Conservation (phyloP, 35 echinoderm and acorn worm genomes). For the Apostichopus japonicus region DNA sequence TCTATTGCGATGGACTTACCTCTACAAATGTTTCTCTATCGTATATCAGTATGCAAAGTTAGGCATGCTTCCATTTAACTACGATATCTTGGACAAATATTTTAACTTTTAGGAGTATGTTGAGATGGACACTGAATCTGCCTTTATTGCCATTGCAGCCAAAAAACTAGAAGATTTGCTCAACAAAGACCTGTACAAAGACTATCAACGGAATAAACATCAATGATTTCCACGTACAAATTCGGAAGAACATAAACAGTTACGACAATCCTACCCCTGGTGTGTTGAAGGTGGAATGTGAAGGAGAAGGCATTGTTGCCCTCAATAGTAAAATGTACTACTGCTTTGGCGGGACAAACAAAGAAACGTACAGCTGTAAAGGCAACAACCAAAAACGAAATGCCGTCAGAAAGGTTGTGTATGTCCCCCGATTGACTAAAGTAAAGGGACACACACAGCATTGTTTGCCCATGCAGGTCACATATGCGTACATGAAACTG, state of each 20-base stretch:
- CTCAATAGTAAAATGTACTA: too few species aligned
- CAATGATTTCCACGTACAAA: conserved; percentile 36
- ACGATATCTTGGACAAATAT: conserved; percentile 41
- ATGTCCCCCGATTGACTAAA: too few species aligned
- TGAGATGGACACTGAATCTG: too few species aligned
- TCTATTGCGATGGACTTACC: conserved; percentile 39
- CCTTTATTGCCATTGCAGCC: conserved; percentile 26
- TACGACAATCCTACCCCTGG: conserved; percentile 56
- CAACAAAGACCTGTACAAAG: neutral
- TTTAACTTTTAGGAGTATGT: neutral
- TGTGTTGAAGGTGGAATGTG: conserved; percentile 52
- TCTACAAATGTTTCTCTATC: conserved; percentile 49
- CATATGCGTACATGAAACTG: too few species aligned
- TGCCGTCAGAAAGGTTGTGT: too few species aligned
- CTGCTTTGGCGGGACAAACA: too few species aligned
- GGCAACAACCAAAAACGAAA: too few species aligned
- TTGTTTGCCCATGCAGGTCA: too few species aligned
- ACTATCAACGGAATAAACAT: neutral
- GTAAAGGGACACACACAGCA: too few species aligned
- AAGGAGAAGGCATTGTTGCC: conserved; percentile 51
- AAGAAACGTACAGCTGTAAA: too few species aligned
- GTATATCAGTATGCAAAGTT: conserved; percentile 37
- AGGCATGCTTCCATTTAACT: conserved; percentile 52
- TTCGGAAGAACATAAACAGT: neutral
- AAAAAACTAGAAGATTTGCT: conserved; percentile 24